Conservation (phyloP, 2,113 vertebrate species). For the Oplegnathus fasciatus region DNA sequence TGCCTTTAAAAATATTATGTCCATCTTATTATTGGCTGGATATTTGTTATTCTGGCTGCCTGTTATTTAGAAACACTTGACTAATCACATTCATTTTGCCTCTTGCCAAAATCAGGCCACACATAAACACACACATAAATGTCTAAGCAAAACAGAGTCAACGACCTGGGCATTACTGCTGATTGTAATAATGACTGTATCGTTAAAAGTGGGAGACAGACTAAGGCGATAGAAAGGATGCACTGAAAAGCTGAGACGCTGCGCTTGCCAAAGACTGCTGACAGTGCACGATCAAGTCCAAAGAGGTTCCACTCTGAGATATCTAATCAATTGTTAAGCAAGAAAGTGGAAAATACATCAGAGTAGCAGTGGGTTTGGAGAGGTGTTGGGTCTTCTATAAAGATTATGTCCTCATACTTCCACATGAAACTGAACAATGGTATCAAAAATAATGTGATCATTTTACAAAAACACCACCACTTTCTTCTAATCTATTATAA, state of each 20-base stretch:
- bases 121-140: conserved; percentile 2
- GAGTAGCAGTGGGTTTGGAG: neutral
- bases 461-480: neutral
- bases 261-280: conserved; percentile 37
- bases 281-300: conserved; percentile 25
- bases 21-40: neutral
- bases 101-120: conserved; percentile 8
- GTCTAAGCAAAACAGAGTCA: neutral
- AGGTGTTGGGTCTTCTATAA: neutral
- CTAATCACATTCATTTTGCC: conserved; percentile 38
- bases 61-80: conserved; percentile 28
- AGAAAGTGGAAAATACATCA: neutral
- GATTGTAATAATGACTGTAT: conserved; percentile 50
- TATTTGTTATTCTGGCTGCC: conserved; percentile 9
- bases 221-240: conserved; percentile 16
- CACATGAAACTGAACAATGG: conserved; percentile 9
- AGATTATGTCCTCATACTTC: neutral
- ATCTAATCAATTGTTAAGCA: conserved; percentile 38
- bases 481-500: conserved; percentile 6
- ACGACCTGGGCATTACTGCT: conserved; percentile 16
- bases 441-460: neutral
- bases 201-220: conserved; percentile 20
- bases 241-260: conserved; percentile 27
- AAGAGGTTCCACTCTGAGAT: conserved; percentile 19
- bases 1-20: neutral